These are phyloP conservation scores for Prosopocoilus inquinatus DNA, from an alignment of 2,888 invertebrate genomes.

Conservation along the genomic window DNA sequence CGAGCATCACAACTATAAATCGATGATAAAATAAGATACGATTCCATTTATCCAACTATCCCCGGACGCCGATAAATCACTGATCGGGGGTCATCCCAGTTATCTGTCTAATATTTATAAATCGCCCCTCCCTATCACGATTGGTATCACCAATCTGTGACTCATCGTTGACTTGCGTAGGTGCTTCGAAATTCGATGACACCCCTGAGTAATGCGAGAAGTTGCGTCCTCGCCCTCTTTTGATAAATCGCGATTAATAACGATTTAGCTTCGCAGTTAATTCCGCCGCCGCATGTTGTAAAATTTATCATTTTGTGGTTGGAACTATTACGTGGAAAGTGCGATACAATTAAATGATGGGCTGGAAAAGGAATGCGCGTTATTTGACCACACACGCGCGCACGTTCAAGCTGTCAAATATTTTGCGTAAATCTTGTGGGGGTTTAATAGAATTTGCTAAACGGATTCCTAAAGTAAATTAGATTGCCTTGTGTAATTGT, in stretches of 20 bases:
- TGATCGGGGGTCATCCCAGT: conserved; percentile 44
- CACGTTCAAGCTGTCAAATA: no score
- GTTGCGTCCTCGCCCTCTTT: background rate
- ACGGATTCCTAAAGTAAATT: no score
- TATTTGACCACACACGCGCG: background rate
- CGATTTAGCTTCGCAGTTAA: no score
- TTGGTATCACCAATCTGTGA: background rate
- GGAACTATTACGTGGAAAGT: no score
- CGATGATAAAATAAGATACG: conserved; percentile 40
- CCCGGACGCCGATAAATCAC: conserved; percentile 43
- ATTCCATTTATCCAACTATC: conserved; percentile 36
- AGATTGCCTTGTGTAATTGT: no score
- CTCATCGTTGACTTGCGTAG: conserved; percentile 7
- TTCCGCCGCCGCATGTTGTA: no score
- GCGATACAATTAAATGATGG: background rate
- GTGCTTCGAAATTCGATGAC: conserved; percentile 13
- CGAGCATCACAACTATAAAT: conserved; percentile 16
- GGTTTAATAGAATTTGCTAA: no score
- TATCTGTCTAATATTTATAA: conserved; percentile 43
- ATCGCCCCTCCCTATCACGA: conserved; percentile 21
- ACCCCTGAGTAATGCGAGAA: conserved; percentile 8
- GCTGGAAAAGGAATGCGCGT: background rate
- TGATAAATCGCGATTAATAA: no score
- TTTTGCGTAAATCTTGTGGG: no score
- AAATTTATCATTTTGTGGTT: no score